phyloP scores from a whole-genome alignment of 1,140 invertebrate species.

The Drosophila bipectinata region DNA sequence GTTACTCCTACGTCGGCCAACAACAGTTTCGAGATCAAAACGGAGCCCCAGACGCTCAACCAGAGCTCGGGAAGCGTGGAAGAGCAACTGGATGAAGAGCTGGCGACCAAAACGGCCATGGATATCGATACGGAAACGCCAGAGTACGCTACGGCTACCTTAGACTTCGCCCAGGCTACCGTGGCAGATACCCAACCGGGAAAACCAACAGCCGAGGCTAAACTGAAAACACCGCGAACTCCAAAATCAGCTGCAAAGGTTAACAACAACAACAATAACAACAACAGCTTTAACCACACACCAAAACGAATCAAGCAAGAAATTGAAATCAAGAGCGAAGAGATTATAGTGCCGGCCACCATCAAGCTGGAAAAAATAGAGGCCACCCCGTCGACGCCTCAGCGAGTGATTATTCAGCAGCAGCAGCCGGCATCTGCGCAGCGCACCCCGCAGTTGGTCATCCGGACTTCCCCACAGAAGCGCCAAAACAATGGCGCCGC shows the following conservation, averaged over 20 bases:
- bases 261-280: constrained; percentile 66
- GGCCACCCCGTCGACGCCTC: constrained; percentile 30
- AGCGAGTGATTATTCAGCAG: constrained; percentile 68
- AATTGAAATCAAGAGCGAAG: constrained; percentile 81
- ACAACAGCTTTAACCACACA: constrained; percentile 69
- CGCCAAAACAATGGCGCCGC: constrained; percentile 36
- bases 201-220: constrained; percentile 22
- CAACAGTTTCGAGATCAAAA: constrained; percentile 76
- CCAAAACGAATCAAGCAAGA: constrained; percentile 81
- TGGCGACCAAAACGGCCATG: constrained; percentile 76
- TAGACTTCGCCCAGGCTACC: constrained; percentile 64
- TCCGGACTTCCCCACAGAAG: constrained; percentile 66
- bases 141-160: constrained; percentile 75
- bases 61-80: constrained; percentile 66
- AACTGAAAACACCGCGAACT: constrained; percentile 43
- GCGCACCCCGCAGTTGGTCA: constrained; percentile 68
- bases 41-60: constrained; percentile 63
- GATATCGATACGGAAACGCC: constrained; percentile 81
- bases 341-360: constrained; percentile 76
- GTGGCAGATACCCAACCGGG: constrained; percentile 20
- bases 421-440: constrained; percentile 55
- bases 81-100: constrained; percentile 59
- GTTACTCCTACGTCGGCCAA: constrained; percentile 67
- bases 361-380: constrained; percentile 80
- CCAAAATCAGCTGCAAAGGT: constrained; percentile 49